phyloP scores from a whole-genome alignment of 2,113 vertebrate genomes.

The Fregetta grallaria region DNA sequence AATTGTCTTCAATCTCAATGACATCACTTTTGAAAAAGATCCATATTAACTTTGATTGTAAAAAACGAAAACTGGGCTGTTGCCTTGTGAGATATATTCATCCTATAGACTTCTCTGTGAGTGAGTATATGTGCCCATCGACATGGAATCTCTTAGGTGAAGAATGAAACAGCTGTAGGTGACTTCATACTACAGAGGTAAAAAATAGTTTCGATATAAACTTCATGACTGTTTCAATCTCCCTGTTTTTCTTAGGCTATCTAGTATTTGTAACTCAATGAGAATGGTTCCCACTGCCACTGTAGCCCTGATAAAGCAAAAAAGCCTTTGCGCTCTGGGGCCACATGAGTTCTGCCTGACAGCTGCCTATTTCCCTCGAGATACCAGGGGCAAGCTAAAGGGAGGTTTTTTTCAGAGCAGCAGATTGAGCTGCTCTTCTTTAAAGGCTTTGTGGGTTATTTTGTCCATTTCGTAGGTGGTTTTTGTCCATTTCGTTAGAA shows the following conservation, averaged over 20 bases:
- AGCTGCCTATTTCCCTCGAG: neutral
- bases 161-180: conserved; percentile 30
- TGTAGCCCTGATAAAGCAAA: conserved; percentile 52
- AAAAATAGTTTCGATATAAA: conserved; percentile 43
- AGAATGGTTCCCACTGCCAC: conserved; percentile 55
- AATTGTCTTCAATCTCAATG: conserved; percentile 55
- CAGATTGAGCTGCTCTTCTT: neutral
- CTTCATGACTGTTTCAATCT: conserved; percentile 57
- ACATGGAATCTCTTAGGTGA: conserved; percentile 18
- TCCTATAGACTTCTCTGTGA: conserved; percentile 37
- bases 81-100: conserved; percentile 27
- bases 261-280: conserved; percentile 38
- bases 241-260: conserved; percentile 60
- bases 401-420: conserved; percentile 8
- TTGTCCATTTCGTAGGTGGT: conserved; percentile 10
- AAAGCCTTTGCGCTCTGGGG: conserved; percentile 50
- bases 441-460: conserved; percentile 15
- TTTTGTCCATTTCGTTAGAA: conserved; percentile 20
- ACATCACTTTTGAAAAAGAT: conserved; percentile 45
- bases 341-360: conserved; percentile 28
- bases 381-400: neutral
- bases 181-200: conserved; percentile 40
- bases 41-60: conserved; percentile 38
- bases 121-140: conserved; percentile 15
- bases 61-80: conserved; percentile 1